A percentile compares a stretch with the other conserved stretches of the same genome.
Conservation (phyloP, 2,888 invertebrate species). For the Orthosia gothica region DNA sequence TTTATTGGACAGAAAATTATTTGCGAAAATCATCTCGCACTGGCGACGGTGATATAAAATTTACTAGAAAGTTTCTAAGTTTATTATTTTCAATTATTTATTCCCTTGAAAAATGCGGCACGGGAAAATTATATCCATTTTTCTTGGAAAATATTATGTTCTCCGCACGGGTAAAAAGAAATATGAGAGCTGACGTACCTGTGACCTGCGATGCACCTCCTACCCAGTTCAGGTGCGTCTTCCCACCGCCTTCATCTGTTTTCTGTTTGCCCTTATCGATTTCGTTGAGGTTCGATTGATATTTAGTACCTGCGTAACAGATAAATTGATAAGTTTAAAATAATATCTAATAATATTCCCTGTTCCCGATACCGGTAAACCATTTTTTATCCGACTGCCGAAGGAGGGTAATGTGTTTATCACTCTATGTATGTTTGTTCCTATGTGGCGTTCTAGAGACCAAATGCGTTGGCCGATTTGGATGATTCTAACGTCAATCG, state of each 20-base stretch:
- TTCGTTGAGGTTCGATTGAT: constrained; percentile 95
- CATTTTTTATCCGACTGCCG: too few species aligned
- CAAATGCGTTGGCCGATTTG: too few species aligned
- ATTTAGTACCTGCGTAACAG: constrained; percentile 93
- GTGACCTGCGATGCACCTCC: constrained; percentile 88
- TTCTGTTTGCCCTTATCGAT: constrained; percentile 96
- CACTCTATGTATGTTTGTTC: too few species aligned
- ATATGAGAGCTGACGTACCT: constrained; percentile 74
- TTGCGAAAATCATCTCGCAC: not conserved
- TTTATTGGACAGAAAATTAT: not conserved
- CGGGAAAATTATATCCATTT: not conserved
- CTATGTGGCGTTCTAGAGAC: too few species aligned
- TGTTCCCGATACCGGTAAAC: too few species aligned
- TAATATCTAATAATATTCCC: too few species aligned
- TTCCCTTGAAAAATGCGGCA: not conserved
- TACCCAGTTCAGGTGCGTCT: constrained; percentile 91
- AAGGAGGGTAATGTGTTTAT: too few species aligned
- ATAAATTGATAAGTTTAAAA: constrained; percentile 65
- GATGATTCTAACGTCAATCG: too few species aligned
- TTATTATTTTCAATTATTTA: not conserved
- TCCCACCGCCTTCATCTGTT: constrained; percentile 92
- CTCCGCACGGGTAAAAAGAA: not conserved
- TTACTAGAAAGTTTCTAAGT: constrained; percentile 1
- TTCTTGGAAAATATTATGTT: constrained; percentile 3
- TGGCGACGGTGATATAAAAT: not conserved